Evolutionary conservation across 2,113 vertebrate genomes (phyloP), one percentile per base, ranked within the genome.

Genomic region (Bos taurus): DNA sequence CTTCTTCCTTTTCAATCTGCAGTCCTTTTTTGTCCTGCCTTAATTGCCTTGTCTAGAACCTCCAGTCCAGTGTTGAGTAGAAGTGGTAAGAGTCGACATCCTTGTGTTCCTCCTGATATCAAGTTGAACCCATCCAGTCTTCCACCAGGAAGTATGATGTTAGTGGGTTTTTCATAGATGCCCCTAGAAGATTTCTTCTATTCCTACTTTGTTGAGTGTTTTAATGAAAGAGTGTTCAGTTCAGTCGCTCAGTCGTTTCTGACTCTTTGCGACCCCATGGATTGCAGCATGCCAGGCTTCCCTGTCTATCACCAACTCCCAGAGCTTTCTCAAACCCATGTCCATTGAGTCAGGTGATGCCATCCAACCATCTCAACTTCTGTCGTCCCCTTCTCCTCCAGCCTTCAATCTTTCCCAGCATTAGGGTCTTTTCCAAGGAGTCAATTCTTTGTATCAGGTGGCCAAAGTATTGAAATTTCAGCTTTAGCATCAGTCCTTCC

Each of bases 1-100:
- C 28, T 59, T 94, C n/a, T 67, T 91, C 11, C n/a, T 91, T 82
- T 94, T n/a, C 33, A 71, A 30, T 86, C 21, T 25, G n/a, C 33
- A 28, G 40, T 74, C 3, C 28, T 30, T 36, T 23, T 3, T 21
- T 57, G 59, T n/a, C 82, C 30, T n/a, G 50, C 21, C 59, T 57
- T 86, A 17, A 6, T 6, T 91, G 67, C 54, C 43, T 81, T 59
- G 15, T 28, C 50, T 71, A 40, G 33, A 81, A 17, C 89, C 50
- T 57, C n/a, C 23, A 6, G 64, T 71, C 36, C 52, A 59, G 57
- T 7, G 59, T 2, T 60, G n/a, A 90, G 57, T 50, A 86, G 26
- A 50, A 91, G 40, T 28, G 50, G 11, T 64, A 43, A 56, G 33
- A 30, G 30, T 13, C 3, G 5, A n/a, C 7, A 87, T 14, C 33